Conservation (phyloP, 2,888 invertebrate genomes). For the Zelleria hepariella region DNA sequence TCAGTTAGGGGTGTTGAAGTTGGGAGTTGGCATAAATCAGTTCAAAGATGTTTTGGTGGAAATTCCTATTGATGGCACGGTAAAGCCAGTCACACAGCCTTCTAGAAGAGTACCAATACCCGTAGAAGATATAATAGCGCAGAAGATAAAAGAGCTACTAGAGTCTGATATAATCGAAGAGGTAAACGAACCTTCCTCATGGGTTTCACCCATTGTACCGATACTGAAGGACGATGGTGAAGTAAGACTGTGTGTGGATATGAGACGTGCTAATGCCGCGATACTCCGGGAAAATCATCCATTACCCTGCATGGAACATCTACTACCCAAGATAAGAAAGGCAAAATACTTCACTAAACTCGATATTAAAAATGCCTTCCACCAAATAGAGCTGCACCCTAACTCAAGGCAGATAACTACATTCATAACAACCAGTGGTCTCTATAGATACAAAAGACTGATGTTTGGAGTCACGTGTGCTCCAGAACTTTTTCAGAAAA, state of each 20-base stretch:
- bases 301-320: constrained; percentile 11
- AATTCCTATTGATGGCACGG: constrained; percentile 11
- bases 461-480: constrained; percentile 43
- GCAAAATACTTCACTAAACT: constrained; percentile 24
- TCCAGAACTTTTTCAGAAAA: constrained; percentile 44
- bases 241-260: constrained; percentile 11
- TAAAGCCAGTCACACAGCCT: constrained; percentile 11
- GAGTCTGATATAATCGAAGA: constrained; percentile 20
- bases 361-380: constrained; percentile 32
- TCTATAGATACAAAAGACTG: constrained; percentile 35
- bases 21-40: constrained; percentile 7
- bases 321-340: constrained; percentile 12
- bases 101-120: constrained; percentile 11
- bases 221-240: constrained; percentile 19
- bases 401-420: constrained; percentile 31
- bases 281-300: constrained; percentile 19
- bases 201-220: constrained; percentile 24
- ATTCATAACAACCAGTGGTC: constrained; percentile 30
- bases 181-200: constrained; percentile 20
- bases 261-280: constrained; percentile 18
- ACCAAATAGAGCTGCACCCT: constrained; percentile 29
- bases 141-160: constrained; percentile 17
- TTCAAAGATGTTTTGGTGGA: constrained; percentile 10
- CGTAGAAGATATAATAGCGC: constrained; percentile 8
- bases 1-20: neutral